phyloP scores from a whole-genome alignment of 64 coral and sea anemone species.

The Dendrophyllia cribrosa region DNA sequence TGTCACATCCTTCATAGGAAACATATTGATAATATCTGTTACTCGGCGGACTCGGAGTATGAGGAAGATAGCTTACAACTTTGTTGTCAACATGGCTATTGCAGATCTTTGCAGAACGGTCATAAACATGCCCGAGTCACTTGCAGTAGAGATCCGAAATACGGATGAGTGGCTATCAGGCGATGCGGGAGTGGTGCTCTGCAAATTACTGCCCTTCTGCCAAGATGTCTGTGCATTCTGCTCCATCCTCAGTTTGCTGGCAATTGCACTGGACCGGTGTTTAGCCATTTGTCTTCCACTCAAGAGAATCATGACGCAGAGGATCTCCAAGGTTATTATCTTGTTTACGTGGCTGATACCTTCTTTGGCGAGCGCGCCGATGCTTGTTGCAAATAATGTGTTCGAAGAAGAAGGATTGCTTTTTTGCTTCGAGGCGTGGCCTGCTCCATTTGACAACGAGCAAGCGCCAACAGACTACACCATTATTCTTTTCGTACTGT shows the following conservation, averaged over 20 bases:
- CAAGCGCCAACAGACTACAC: conserved; percentile 58
- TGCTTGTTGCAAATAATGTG: conserved; percentile 45
- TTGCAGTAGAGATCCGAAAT: conserved; percentile 15
- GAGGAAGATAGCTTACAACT: conserved; percentile 37
- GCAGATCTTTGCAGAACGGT: conserved; percentile 35
- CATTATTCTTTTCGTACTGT: conserved; percentile 59
- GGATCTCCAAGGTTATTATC: conserved; percentile 56
- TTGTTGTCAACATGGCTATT: conserved; percentile 60
- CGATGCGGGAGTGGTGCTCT: conserved; percentile 50
- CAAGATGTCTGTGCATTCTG: conserved; percentile 54
- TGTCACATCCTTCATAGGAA: conserved; percentile 21
- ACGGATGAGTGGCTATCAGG: conserved; percentile 29
- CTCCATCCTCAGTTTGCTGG: conserved; percentile 62
- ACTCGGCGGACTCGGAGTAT: conserved; percentile 7
- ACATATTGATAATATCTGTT: conserved; percentile 53
- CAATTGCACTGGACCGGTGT: conserved; percentile 57
- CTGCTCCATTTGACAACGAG: conserved; percentile 22
- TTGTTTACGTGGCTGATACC: conserved; percentile 58
- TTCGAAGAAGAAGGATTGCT: neutral
- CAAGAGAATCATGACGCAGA: conserved; percentile 32
- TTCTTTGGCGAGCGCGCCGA: conserved; percentile 31
- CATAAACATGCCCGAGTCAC: conserved; percentile 57
- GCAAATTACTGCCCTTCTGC: conserved; percentile 59
- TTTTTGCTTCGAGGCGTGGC: conserved; percentile 65
- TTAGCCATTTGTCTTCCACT: conserved; percentile 49